phyloP scores from a whole-genome alignment of 2,888 invertebrate genomes.

The Pedicia rivosa region DNA sequence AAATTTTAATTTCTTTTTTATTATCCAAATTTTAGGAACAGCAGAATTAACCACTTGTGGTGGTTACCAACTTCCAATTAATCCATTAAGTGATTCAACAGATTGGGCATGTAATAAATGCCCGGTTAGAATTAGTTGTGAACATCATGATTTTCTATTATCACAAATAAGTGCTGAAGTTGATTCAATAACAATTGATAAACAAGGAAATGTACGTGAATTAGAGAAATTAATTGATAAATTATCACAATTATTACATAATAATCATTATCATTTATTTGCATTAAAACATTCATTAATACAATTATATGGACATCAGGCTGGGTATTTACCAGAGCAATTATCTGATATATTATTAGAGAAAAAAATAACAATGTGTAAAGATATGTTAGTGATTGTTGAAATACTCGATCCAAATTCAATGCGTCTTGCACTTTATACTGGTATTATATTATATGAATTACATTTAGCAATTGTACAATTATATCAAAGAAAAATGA shows the following conservation, averaged over 20 bases:
- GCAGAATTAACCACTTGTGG: conserved; percentile 38
- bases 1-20: no score
- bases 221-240: conserved; percentile 50
- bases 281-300: conserved; percentile 67
- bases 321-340: conserved; percentile 36
- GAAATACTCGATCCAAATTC: conserved; percentile 55
- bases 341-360: conserved; percentile 41
- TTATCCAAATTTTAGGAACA: no score
- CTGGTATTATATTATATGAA: conserved; percentile 62
- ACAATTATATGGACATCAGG: conserved; percentile 59
- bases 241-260: conserved; percentile 59
- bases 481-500: conserved; percentile 16
- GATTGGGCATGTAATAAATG: conserved; percentile 68
- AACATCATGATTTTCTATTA: conserved; percentile 35
- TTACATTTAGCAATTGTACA: conserved; percentile 40
- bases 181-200: conserved; percentile 39
- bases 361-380: conserved; percentile 50
- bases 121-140: conserved; percentile 41
- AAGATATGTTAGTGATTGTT: conserved; percentile 44
- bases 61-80: conserved; percentile 51
- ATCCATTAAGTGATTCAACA: conserved; percentile 51
- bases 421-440: conserved; percentile 55
- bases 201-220: conserved; percentile 38
- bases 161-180: conserved; percentile 64
- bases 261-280: conserved; percentile 70